phyloP scores from a whole-genome alignment of 2,797 vertebrate genomes.

The Microctenopoma stevenorrisi region DNA sequence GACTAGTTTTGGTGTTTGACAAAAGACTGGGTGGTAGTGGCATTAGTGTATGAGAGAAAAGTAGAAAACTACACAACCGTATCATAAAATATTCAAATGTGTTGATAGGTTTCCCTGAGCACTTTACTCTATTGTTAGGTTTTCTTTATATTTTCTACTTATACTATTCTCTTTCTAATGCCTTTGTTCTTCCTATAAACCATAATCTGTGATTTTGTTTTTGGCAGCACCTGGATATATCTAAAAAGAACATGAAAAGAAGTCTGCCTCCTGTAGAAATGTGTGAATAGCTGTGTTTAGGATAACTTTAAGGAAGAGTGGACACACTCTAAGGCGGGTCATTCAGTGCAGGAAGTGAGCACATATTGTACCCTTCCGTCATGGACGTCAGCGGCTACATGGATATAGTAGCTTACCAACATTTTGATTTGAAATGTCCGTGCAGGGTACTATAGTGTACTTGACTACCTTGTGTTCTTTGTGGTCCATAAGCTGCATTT shows the following conservation, averaged over 20 bases:
- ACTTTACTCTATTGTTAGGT: not conserved
- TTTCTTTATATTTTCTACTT: slow-evolving; percentile 1
- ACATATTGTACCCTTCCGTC: slow-evolving; percentile 38
- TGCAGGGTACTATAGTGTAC: not conserved
- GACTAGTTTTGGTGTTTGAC: slow-evolving; percentile 44
- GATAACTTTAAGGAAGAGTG: slow-evolving; percentile 61
- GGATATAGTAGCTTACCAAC: not conserved
- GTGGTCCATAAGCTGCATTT: no score
- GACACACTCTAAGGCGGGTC: slow-evolving; percentile 48
- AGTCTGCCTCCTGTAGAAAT: slow-evolving; percentile 41
- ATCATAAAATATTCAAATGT: slow-evolving; percentile 8
- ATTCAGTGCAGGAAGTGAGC: slow-evolving; percentile 70
- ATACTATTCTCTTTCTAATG: not conserved
- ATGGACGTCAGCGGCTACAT: slow-evolving; percentile 37
- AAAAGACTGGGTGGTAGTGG: slow-evolving; percentile 51
- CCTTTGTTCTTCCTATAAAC: slow-evolving; percentile 16
- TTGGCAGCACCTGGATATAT: slow-evolving; percentile 6
- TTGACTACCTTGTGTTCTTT: not conserved
- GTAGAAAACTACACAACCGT: not conserved
- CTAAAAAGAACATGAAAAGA: slow-evolving; percentile 4
- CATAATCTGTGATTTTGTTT: not conserved
- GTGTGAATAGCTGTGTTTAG: slow-evolving; percentile 40
- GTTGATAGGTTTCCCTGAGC: not conserved
- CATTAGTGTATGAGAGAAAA: slow-evolving; percentile 33
- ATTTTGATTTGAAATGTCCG: not conserved